Percentiles rank a stretch among this genome's conserved stretches.
phyloP scores from a whole-genome alignment of 2,888 invertebrate species.

The Trissoscelio sp. region DNA sequence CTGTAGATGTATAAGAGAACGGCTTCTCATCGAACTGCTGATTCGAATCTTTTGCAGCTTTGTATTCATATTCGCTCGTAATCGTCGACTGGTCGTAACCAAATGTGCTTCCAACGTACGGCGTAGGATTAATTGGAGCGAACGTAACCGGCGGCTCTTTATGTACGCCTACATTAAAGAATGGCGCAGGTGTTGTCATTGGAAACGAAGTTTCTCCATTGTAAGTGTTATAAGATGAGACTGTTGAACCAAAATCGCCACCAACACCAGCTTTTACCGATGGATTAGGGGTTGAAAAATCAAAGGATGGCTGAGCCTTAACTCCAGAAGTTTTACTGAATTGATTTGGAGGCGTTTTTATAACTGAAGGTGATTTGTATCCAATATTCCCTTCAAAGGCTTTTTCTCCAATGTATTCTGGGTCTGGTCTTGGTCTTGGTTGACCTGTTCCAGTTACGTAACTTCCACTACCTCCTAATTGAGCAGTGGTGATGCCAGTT shows the following conservation, averaged over 20 bases:
- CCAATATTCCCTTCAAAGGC: slow-evolving; percentile 77
- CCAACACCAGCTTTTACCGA: slow-evolving; percentile 59
- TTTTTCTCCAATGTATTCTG: slow-evolving; percentile 78
- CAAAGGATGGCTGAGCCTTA: slow-evolving; percentile 61
- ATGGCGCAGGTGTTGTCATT: slow-evolving; percentile 74
- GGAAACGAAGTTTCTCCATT: slow-evolving; percentile 3
- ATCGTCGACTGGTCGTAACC: slow-evolving; percentile 59
- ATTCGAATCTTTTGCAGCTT: slow-evolving; percentile 48
- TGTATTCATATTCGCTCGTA: slow-evolving; percentile 44
- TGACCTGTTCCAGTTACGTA: slow-evolving; percentile 76
- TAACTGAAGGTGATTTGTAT: slow-evolving; percentile 68
- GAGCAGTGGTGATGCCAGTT: slow-evolving; percentile 79
- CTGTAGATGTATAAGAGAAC: slow-evolving; percentile 59
- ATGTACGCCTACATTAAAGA: slow-evolving; percentile 74
- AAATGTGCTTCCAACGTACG: slow-evolving; percentile 68
- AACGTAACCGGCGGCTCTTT: slow-evolving; percentile 71
- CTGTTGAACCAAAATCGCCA: slow-evolving; percentile 19
- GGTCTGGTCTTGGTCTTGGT: slow-evolving; percentile 71
- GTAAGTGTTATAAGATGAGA: slow-evolving; percentile 10
- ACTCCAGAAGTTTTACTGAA: slow-evolving; percentile 54
- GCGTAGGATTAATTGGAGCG: slow-evolving; percentile 65
- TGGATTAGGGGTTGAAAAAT: slow-evolving; percentile 73
- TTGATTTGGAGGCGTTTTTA: slow-evolving; percentile 51
- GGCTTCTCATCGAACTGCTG: slow-evolving; percentile 51
- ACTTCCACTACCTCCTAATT: slow-evolving; percentile 79